Conservation (phyloP, 2,888 invertebrate genomes). For the Uloborus plumipes region DNA sequence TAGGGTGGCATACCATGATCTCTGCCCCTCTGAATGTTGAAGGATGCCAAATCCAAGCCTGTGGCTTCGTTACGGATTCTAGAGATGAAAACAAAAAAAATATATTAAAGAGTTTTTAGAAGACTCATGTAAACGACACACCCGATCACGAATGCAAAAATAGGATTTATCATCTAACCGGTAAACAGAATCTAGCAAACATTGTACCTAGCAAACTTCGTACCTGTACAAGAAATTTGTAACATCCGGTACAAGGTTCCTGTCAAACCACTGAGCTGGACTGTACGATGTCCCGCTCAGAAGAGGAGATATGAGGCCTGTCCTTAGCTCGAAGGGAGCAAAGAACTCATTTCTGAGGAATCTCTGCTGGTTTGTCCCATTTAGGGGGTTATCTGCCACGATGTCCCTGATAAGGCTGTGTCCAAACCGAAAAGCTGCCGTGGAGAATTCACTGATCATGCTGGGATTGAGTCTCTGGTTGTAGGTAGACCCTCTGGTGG, state of each 20-base stretch:
- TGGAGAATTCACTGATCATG: slow-evolving; percentile 4
- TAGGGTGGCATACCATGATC: slow-evolving; percentile 84
- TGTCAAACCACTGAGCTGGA: slow-evolving; percentile 23
- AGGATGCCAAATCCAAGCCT: slow-evolving; percentile 82
- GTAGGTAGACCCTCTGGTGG: not conserved
- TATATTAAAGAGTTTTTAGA: not conserved
- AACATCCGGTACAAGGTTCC: slow-evolving; percentile 15
- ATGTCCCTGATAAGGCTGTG: slow-evolving; percentile 8
- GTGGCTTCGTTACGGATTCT: slow-evolving; percentile 78
- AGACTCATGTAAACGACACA: too few relatives aligned
- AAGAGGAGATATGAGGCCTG: not conserved
- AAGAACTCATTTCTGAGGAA: slow-evolving; percentile 7
- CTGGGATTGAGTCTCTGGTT: not conserved
- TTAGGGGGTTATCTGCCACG: not conserved
- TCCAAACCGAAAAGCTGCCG: slow-evolving; percentile 17
- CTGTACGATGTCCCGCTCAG: not conserved
- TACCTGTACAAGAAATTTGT: slow-evolving; percentile 43
- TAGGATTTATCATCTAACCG: too few relatives aligned
- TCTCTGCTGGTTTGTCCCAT: not conserved
- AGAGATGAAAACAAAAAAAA: not conserved
- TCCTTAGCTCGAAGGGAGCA: slow-evolving; percentile 7
- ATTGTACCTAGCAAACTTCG: too few relatives aligned
- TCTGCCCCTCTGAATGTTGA: slow-evolving; percentile 84
- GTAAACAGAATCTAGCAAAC: too few relatives aligned
- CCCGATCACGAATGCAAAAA: too few relatives aligned